Percentiles rank a stretch among this genome's conserved stretches.
Evolutionary conservation across 2,888 invertebrate species (phyloP).

Genomic region (Bruchidius siliquastri): DNA sequence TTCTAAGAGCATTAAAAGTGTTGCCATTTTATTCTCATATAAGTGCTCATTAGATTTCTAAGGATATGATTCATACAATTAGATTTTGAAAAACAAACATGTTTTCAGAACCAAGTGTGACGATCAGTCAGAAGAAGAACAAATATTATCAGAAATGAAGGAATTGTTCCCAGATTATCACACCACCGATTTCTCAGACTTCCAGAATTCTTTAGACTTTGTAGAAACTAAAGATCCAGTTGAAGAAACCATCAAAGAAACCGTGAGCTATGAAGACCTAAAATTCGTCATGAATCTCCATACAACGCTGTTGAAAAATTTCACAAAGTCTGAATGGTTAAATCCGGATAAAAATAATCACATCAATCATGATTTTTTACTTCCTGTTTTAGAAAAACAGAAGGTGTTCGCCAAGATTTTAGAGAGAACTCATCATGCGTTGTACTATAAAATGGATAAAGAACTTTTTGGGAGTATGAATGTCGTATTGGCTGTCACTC

Average conservation of each 20-base stretch:
- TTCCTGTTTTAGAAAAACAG: conserved; percentile 57
- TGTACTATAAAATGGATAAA: conserved; percentile 54
- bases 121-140: conserved; percentile 64
- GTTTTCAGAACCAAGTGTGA: conserved; percentile 57
- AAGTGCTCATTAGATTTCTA: too few relatives aligned
- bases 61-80: too few relatives aligned
- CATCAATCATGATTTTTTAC: conserved; percentile 44
- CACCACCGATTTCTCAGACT: conserved; percentile 66
- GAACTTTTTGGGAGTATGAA: conserved; percentile 55
- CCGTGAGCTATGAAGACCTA: conserved; percentile 53
- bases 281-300: conserved; percentile 59
- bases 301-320: conserved; percentile 54
- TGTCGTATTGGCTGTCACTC: conserved; percentile 54
- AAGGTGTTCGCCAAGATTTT: conserved; percentile 55
- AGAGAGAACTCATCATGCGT: conserved; percentile 49
- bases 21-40: too few relatives aligned
- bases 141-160: conserved; percentile 60
- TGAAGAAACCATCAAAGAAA: conserved; percentile 20
- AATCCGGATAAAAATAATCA: conserved; percentile 43
- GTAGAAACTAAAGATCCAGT: conserved; percentile 24
- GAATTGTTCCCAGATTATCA: conserved; percentile 67
- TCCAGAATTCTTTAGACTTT: conserved; percentile 38
- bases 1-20: too few relatives aligned
- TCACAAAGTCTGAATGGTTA: conserved; percentile 60
- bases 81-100: too few relatives aligned